Conservation (phyloP, 2,113 vertebrate genomes). For the Prionailurus viverrinus region DNA sequence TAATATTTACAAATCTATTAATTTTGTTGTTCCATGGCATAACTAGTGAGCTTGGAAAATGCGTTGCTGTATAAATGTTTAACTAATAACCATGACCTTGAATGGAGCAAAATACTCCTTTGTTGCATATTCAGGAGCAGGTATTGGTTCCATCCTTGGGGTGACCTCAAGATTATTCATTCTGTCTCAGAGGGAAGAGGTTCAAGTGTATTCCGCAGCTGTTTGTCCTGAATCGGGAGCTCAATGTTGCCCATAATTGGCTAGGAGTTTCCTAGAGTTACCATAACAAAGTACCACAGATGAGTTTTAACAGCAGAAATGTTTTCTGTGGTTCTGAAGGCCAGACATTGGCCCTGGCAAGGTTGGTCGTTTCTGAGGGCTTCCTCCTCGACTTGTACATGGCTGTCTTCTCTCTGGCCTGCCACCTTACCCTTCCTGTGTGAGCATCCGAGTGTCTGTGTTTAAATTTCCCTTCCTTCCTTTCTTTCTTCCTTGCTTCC, state of each 20-base stretch:
- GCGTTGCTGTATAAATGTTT: neutral
- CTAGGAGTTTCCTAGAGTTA: neutral
- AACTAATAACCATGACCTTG: neutral
- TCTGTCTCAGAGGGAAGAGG: neutral
- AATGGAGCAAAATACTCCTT: neutral
- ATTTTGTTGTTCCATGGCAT: neutral
- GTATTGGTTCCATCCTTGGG: neutral
- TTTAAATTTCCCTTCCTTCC: neutral
- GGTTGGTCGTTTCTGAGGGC: accelerated
- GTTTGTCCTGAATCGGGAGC: too few species aligned
- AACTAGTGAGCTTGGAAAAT: neutral
- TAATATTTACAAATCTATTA: constrained; percentile 1
- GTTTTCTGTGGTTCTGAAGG: accelerated
- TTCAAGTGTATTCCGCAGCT: accelerated
- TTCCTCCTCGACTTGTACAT: neutral
- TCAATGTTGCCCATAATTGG: accelerated
- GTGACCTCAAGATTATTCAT: neutral
- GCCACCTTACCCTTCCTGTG: neutral
- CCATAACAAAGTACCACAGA: too few species aligned
- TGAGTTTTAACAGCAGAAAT: accelerated
- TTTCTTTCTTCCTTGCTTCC: accelerated
- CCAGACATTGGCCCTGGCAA: neutral
- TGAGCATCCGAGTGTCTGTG: neutral
- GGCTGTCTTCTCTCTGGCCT: neutral
- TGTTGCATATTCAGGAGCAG: neutral